Percentiles rank a stretch among this genome's conserved stretches.
phyloP scores from a whole-genome alignment of 2,888 invertebrate species.

The Clitarchus hookeri region DNA sequence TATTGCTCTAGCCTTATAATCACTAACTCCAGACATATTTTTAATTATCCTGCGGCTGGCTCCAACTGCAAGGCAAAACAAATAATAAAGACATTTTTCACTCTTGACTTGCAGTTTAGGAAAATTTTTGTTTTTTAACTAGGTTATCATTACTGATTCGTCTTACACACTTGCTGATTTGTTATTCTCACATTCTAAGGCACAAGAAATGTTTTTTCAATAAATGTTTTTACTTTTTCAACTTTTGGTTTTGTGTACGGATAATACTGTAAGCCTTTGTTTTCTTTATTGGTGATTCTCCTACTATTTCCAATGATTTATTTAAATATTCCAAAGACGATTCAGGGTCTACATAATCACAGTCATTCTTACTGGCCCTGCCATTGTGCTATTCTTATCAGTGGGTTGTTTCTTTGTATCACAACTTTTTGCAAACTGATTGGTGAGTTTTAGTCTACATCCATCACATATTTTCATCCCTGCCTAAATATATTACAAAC shows the following conservation, averaged over 20 bases:
- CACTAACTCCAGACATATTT: constrained; percentile 9
- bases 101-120: background rate
- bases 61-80: constrained; percentile 3
- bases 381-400: background rate
- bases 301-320: constrained; percentile 6
- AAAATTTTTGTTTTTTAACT: background rate
- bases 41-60: background rate
- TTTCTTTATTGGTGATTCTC: background rate
- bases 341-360: too few species aligned
- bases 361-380: too few species aligned
- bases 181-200: too few species aligned
- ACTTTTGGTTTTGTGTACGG: background rate
- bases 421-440: background rate
- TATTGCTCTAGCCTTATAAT: constrained; percentile 16
- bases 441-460: too few species aligned
- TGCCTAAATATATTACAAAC: background rate
- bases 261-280: background rate
- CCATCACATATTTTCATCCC: constrained; percentile 14
- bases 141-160: background rate
- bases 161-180: background rate
- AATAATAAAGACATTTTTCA: background rate
- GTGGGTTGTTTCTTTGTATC: background rate
- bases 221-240: background rate
- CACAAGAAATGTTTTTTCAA: background rate
- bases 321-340: too few species aligned